phyloP scores from a whole-genome alignment of 37 sponge, comb jelly and placozoan genomes.

The Geodia barretti region DNA sequence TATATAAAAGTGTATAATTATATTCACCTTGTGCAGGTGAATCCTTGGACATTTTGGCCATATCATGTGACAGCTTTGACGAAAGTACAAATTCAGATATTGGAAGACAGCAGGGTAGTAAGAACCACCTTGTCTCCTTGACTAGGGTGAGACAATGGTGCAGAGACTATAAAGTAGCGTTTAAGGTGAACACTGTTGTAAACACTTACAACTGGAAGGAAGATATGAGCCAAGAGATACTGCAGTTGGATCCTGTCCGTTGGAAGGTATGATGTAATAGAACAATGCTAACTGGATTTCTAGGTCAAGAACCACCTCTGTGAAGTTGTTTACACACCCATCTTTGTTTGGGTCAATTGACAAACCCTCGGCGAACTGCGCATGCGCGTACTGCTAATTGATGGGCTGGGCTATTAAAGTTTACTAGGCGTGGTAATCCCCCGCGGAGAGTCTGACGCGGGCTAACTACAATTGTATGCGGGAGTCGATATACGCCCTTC shows the following conservation, averaged over 20 bases:
- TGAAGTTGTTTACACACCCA: too few relatives aligned
- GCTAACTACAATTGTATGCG: too few relatives aligned
- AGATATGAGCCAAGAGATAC: constrained; percentile 64
- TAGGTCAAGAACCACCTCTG: too few relatives aligned
- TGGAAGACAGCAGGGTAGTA: constrained; percentile 48
- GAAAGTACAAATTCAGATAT: constrained; percentile 59
- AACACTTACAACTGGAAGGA: constrained; percentile 70
- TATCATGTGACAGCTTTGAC: constrained; percentile 72
- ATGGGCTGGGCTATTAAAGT: too few relatives aligned
- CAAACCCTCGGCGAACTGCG: too few relatives aligned
- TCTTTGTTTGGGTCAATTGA: too few relatives aligned
- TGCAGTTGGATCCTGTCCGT: constrained; percentile 56
- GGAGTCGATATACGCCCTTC: too few relatives aligned
- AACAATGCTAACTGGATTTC: too few relatives aligned
- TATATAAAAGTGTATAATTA: neutral
- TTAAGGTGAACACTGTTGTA: constrained; percentile 79
- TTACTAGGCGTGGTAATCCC: too few relatives aligned
- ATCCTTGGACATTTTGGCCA: constrained; percentile 66
- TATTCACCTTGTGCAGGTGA: constrained; percentile 15
- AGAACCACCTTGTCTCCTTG: constrained; percentile 44
- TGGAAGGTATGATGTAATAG: constrained; percentile 82
- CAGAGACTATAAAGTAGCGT: constrained; percentile 50
- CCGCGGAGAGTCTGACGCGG: too few relatives aligned
- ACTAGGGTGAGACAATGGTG: constrained; percentile 39
- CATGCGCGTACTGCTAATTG: too few relatives aligned